Evolutionary conservation across 2,888 invertebrate genomes (phyloP), one percentile per base, ranked within the genome.

Genomic region (Prosapia bicincta): DNA sequence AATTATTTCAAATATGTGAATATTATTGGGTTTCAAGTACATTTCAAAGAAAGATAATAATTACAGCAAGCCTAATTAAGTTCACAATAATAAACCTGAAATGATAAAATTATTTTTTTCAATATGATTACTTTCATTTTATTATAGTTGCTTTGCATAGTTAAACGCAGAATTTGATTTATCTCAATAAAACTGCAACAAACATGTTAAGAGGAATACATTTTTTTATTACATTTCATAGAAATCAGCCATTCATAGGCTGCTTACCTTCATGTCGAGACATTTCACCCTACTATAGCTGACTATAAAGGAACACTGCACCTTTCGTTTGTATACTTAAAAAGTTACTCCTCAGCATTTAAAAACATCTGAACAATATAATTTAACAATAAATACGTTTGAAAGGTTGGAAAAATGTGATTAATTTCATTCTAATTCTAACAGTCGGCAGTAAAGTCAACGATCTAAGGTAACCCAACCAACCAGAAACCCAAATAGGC

Each of bases 241-340:
- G 66, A 72, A 65, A 65, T 72, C 72, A 72, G 72, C 72, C 72
- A 72, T 72, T 72, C 72, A 72, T 72, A 72, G 71, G 66, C 72
- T 89, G 90, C 86, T 93, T 94, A 91, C 97, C 97, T 91, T 95
- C 95, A 93, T 95, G 95, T 90, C 94, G 93, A 91, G 93, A 95
- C 95, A 95, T 95, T 92, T 90, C 90, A 84, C 76, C 72, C 72
- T 69, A 69, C 26, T 76, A 54, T 72, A 26, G 28, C 67, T 72
- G 30, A 65, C 71, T 72, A 69, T 68, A 70, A 38, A 72, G 73
- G 67, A 76, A 73, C 76, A 72, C 72, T 54, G 70, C 75, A 32
- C 54, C 66, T 28, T n/a, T 25, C 54, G 25, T 69, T 30, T 67
- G 69, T 28, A 67, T 25, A 67, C 15, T 28, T 20, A 65, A 30